phyloP scores from a whole-genome alignment of 2,113 vertebrate genomes.

The Tychaedon coryphoeus region DNA sequence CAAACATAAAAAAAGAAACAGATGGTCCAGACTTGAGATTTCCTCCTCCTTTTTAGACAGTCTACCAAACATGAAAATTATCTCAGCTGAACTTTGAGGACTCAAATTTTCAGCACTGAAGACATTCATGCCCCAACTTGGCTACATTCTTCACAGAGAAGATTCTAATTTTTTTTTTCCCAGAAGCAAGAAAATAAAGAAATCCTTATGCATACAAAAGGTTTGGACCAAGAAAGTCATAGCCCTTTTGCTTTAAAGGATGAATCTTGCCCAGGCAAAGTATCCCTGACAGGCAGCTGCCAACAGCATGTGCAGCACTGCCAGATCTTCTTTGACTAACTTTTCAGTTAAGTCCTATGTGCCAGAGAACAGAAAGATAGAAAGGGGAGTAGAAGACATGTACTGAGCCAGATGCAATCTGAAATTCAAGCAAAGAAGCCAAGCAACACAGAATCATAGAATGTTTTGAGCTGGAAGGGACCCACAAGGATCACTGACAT shows the following conservation, averaged over 20 bases:
- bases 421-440: not conserved
- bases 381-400: not conserved
- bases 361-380: not conserved
- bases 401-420: not conserved
- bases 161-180: not conserved
- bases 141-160: not conserved
- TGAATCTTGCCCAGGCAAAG: not conserved
- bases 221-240: not conserved
- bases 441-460: not conserved
- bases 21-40: not conserved
- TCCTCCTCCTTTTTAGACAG: not conserved
- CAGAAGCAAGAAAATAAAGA: not conserved
- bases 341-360: not conserved
- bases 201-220: not conserved
- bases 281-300: not conserved
- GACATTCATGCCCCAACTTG: not conserved
- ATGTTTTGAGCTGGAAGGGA: not conserved
- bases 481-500: not conserved
- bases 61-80: not conserved
- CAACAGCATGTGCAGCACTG: not conserved
- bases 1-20: not conserved
- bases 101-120: not conserved
- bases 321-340: not conserved
- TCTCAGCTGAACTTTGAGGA: not conserved
- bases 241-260: not conserved